Conservation (phyloP, 2,888 invertebrate species). For the Plebejus melissa region DNA sequence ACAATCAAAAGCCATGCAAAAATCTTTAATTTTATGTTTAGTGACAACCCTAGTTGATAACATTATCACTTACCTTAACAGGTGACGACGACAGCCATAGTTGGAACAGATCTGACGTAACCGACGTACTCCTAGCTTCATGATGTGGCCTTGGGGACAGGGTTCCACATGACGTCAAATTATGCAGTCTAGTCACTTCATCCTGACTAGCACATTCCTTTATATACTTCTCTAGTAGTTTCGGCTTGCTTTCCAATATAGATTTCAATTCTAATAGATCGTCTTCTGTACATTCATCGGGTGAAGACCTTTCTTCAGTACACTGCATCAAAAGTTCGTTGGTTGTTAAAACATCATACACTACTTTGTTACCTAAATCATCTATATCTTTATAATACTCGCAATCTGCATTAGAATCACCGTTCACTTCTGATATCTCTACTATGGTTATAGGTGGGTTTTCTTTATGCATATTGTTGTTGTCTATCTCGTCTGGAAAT, state of each 20-base stretch:
- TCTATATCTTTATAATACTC: conserved; percentile 51
- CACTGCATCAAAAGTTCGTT: conserved; percentile 60
- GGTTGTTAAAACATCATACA: conserved; percentile 59
- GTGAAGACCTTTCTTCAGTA: conserved; percentile 61
- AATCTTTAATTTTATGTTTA: not conserved
- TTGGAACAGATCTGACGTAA: conserved; percentile 91
- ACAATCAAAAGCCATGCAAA: no score
- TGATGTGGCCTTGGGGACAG: conserved; percentile 68
- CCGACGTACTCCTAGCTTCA: conserved; percentile 83
- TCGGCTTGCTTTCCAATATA: conserved; percentile 77
- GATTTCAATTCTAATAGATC: conserved; percentile 63
- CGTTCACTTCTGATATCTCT: conserved; percentile 71
- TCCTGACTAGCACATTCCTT: conserved; percentile 86
- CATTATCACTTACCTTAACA: conserved; percentile 77
- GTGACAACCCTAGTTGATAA: conserved; percentile 5
- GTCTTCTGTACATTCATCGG: conserved; percentile 65
- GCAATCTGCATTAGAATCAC: conserved; percentile 63
- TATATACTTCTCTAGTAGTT: conserved; percentile 86
- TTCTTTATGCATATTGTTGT: conserved; percentile 70
- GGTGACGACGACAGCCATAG: conserved; percentile 90
- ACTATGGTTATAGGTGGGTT: conserved; percentile 71
- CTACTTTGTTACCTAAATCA: conserved; percentile 64
- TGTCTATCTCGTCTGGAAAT: conserved; percentile 46
- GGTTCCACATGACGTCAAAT: conserved; percentile 75
- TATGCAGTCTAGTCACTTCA: conserved; percentile 80